Evolutionary conservation across 2,888 invertebrate species (phyloP), one percentile per base, ranked within the genome.

Genomic region (Taphrorychus bicolor): DNA sequence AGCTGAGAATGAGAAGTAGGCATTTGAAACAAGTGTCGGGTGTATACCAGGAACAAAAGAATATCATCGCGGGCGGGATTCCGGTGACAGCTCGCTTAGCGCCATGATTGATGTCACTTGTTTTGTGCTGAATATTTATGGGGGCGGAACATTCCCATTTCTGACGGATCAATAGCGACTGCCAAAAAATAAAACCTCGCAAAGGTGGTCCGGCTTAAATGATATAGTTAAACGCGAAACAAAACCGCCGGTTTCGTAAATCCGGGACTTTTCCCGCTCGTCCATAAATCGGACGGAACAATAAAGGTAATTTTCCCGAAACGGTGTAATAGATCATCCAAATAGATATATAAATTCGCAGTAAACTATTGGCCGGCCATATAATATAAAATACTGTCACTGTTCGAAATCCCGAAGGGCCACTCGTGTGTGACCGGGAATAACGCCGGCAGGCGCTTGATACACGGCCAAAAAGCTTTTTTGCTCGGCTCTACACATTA

Each of bases 71-170:
- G 59, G 52, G 66, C 65, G 71, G 71, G 73, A 73, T 70, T 75
- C 61, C 77, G 23, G 69, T 70, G 81, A 82, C 74, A 75, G 75
- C 71, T 78, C 77, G 74, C 78, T 79, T 79, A 77, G 72, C 70
- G 69, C 54, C 71, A 75, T 80, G 79, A 80, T 80, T 78, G 79
- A 80, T 80, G 80, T 75, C 73, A 66, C 73, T 72, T 79, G 78
- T 79, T 79, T 79, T 77, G 77, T 73, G 68, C 72, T 79, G 79
- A 80, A 80, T 80, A 79, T 80, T 80, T 80, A 80, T 79, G 58
- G 64, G 40, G 65, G 32, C 23, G 54, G 57, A 60, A 60, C 60
- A 59, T 18, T n/a, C 19, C 16, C n/a, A 21, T 18, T 18, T 52
- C 18, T 9, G 45, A n/a, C 32, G 32, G 32, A 32, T 32, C 32